Evolutionary conservation across 2,888 invertebrate genomes (phyloP).

Genomic region (Aromia moschata): DNA sequence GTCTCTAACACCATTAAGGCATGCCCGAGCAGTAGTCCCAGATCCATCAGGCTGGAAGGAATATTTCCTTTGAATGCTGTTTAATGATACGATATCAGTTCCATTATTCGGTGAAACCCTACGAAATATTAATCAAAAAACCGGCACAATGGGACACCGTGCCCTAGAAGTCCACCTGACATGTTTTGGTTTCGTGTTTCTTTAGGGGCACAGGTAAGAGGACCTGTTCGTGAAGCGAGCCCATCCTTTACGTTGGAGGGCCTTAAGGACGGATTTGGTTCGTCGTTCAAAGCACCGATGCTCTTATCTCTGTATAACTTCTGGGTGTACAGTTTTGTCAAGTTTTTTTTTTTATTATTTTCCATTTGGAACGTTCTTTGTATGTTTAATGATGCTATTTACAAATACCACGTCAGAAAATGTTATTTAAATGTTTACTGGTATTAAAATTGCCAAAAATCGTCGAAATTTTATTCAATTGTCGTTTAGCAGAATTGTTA

Average conservation of each 20-base stretch:
- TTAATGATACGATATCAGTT: constrained; percentile 31
- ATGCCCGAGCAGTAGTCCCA: no score
- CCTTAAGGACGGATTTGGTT: constrained; percentile 15
- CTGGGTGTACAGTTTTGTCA: constrained; percentile 25
- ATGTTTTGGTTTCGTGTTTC: constrained; percentile 24
- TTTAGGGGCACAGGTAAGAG: constrained; percentile 17
- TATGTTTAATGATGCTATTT: no score
- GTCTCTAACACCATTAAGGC: no score
- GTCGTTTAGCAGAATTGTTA: no score
- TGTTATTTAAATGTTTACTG: no score
- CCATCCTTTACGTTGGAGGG: neutral
- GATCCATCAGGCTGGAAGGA: no score
- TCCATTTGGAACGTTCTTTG: no score
- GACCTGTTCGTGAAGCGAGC: constrained; percentile 5
- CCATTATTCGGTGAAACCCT: constrained; percentile 21
- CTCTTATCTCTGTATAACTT: constrained; percentile 19
- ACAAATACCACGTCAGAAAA: no score
- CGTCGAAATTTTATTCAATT: no score
- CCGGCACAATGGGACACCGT: constrained; percentile 24
- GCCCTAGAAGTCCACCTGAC: constrained; percentile 19
- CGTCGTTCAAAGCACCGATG: neutral
- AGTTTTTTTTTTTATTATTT: constrained; percentile 19
- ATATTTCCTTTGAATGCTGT: constrained; percentile 10
- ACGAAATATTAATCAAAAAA: constrained; percentile 30
- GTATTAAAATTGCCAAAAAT: no score